Evolutionary conservation across 2,113 vertebrate species (phyloP).

Genomic region (Athene cunicularia): DNA sequence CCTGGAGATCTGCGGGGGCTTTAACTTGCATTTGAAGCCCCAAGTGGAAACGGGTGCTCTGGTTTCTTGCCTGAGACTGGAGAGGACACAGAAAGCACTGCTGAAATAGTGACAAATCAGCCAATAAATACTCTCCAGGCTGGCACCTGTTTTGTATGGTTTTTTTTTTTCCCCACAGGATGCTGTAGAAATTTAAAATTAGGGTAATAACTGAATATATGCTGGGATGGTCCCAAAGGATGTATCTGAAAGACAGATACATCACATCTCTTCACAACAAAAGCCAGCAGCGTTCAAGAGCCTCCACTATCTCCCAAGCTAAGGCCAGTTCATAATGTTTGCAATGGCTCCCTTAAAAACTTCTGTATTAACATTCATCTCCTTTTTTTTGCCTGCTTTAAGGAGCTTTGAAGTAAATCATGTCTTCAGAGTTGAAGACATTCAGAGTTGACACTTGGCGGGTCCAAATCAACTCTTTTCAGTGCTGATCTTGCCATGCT

Average conservation of each 20-base stretch:
- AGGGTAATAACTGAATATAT: not conserved
- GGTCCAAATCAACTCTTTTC: not conserved
- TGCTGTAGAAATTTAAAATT: not conserved
- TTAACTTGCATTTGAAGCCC: not conserved
- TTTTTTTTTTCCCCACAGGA: not conserved
- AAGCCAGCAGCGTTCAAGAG: not conserved
- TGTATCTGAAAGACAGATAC: not conserved
- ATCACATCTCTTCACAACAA: not conserved
- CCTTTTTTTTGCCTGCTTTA: not conserved
- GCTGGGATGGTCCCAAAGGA: not conserved
- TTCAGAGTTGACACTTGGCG: fast-evolving
- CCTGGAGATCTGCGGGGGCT: not conserved
- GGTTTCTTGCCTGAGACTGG: not conserved
- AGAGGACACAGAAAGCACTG: not conserved
- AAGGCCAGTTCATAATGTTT: not conserved
- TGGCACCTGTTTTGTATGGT: not conserved
- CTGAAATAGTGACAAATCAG: not conserved
- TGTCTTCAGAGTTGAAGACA: not conserved
- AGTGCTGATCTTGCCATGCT: not conserved
- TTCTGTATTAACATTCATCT: not conserved
- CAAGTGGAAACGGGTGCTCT: not conserved
- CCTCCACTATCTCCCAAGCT: not conserved
- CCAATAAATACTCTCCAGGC: not conserved
- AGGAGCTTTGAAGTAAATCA: not conserved
- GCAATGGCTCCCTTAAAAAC: not conserved